These are phyloP conservation scores for Adelphocoris suturalis DNA, from an alignment of 2,888 invertebrate genomes.

Conservation along the genomic window DNA sequence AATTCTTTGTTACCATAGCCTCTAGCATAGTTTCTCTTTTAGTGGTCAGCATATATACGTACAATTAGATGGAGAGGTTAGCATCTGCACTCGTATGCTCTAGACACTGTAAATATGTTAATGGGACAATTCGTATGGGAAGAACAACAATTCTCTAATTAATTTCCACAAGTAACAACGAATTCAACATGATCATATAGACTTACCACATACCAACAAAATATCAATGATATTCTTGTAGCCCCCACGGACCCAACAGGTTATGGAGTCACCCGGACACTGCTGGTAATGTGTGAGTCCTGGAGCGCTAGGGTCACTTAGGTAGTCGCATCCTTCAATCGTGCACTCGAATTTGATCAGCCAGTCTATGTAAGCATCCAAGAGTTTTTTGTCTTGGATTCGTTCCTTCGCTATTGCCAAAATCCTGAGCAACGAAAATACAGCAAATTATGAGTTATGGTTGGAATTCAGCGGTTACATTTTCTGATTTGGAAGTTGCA, in stretches of 20 bases:
- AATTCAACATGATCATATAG: not conserved
- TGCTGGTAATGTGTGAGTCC: conserved; percentile 83
- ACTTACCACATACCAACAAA: conserved; percentile 81
- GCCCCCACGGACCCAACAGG: conserved; percentile 88
- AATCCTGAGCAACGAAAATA: not conserved
- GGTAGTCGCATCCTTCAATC: conserved; percentile 83
- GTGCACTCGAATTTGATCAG: conserved; percentile 81
- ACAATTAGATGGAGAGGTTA: too few relatives aligned
- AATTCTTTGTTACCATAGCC: too few relatives aligned
- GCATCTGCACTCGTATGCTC: too few relatives aligned
- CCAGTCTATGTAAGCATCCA: conserved; percentile 81
- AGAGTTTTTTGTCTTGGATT: conserved; percentile 72
- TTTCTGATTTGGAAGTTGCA: too few relatives aligned
- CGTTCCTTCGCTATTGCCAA: conserved; percentile 33
- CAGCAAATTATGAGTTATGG: not conserved
- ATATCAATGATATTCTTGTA: conserved; percentile 85
- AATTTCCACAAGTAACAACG: not conserved
- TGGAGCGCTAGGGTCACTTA: conserved; percentile 85
- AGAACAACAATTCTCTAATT: too few relatives aligned
- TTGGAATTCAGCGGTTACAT: too few relatives aligned
- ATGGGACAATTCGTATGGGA: too few relatives aligned
- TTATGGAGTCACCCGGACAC: conserved; percentile 85
- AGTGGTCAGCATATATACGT: too few relatives aligned
- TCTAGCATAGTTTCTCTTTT: too few relatives aligned
- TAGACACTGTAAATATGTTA: too few relatives aligned